Conservation (phyloP, 2,797 vertebrate genomes). For the Carapus acus region DNA sequence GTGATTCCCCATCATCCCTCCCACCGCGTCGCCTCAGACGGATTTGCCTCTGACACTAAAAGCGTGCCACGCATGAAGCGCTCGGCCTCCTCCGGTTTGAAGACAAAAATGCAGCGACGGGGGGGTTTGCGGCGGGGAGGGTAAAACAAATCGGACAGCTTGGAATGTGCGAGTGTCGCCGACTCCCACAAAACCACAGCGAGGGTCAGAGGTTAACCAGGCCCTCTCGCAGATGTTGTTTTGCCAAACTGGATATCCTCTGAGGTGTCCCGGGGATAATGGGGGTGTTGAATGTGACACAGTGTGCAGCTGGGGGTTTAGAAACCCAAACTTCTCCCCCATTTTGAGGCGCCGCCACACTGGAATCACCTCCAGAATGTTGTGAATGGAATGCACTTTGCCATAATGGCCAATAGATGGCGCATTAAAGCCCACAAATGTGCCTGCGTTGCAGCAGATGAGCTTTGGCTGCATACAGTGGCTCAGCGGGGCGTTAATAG, state of each 20-base stretch:
- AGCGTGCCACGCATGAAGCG: conserved; percentile 41
- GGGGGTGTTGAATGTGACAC: conserved; percentile 1
- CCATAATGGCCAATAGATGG: conserved; percentile 46
- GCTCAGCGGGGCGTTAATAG: background rate
- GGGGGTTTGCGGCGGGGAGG: too few species aligned
- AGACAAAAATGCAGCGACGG: conserved; percentile 13
- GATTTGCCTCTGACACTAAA: too few species aligned
- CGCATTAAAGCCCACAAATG: conserved; percentile 4
- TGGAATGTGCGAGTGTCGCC: conserved; percentile 42
- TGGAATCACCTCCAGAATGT: conserved; percentile 14
- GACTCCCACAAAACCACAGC: conserved; percentile 25
- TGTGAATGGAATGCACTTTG: conserved; percentile 22
- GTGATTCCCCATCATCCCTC: too few species aligned
- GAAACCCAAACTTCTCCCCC: background rate
- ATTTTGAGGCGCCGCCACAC: conserved; percentile 25
- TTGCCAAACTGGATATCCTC: conserved; percentile 31
- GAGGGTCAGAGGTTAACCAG: conserved; percentile 42
- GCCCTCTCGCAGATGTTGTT: conserved; percentile 46
- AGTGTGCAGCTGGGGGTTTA: conserved; percentile 6
- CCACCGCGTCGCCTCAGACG: background rate
- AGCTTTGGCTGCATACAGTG: background rate
- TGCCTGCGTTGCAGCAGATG: conserved; percentile 20
- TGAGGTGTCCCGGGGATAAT: background rate
- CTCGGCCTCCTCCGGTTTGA: conserved; percentile 41
- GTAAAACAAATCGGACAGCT: conserved; percentile 37